These are phyloP conservation scores for Microctonus brassicae DNA, from an alignment of 2,888 invertebrate genomes.

Conservation along the genomic window DNA sequence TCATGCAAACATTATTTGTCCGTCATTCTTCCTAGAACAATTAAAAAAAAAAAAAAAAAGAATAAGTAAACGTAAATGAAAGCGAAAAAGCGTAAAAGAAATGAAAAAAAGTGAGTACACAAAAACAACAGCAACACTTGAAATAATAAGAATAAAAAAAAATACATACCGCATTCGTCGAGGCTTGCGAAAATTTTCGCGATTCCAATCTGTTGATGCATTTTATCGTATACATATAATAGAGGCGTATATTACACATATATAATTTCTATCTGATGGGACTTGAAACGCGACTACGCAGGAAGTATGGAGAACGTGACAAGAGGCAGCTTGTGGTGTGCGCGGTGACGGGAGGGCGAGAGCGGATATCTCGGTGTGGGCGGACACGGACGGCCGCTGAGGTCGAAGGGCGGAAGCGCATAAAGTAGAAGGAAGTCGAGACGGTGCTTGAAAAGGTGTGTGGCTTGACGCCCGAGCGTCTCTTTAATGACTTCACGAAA, in stretches of 20 bases:
- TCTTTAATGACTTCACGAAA: neutral
- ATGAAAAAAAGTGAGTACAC: neutral
- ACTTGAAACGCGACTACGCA: conserved; percentile 39
- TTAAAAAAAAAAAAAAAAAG: conserved; percentile 42
- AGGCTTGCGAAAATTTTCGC: neutral
- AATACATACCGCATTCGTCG: neutral
- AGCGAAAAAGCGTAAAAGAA: conserved; percentile 39
- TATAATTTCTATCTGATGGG: conserved; percentile 49
- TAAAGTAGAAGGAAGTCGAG: conserved; percentile 11
- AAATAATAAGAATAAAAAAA: neutral
- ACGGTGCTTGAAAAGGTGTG: conserved; percentile 12
- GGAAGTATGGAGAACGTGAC: conserved; percentile 40
- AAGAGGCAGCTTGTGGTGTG: conserved; percentile 15
- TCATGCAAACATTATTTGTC: conserved; percentile 19
- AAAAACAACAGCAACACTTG: neutral
- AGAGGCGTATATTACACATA: conserved; percentile 48
- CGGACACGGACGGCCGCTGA: neutral
- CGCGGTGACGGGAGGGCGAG: conserved; percentile 10
- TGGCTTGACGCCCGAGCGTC: conserved; percentile 8
- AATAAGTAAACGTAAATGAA: too few relatives aligned
- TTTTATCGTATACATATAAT: neutral
- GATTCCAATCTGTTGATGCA: neutral
- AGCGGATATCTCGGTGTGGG: conserved; percentile 16
- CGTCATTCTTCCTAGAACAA: conserved; percentile 11
- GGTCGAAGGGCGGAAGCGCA: conserved; percentile 20